Evolutionary conservation across 1,140 invertebrate genomes (phyloP), one percentile per base, ranked within the genome.

Genomic region (Sweltsa coloradensis): DNA sequence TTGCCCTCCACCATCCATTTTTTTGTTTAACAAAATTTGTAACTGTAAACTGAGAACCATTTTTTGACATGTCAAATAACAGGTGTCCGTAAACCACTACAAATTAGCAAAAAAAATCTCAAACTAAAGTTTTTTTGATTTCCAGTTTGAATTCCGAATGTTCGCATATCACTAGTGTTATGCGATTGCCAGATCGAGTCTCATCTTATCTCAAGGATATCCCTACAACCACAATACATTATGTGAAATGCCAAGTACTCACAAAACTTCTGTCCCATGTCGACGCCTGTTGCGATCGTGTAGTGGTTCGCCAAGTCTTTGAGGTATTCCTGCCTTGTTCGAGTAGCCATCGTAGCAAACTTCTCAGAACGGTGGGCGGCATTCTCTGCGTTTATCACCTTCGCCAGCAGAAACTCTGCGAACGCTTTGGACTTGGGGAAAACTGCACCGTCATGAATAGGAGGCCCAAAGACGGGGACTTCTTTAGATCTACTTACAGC

Each of bases 311-410:
- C 83, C 42, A 97, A 73, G 63, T 88, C 84, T 63, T 95, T 97
- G 47, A 97, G 70, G 66, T 96, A 96, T 69, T 97, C 94, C 62
- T 95, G 88, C 57, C 93, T 72, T 14, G 95, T 97, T 59, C 95
- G 74, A 6, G 89, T 91, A 3, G 94, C 92, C 92, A 98, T 97
- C 3, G 89, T 92, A 39, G 86, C 85, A 69, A 98, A 98, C 69
- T 97, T 97, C 58, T 96, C 89, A 7, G 90, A 94, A 50, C 86
- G 76, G 59, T 96, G 90, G 9, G 91, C 92, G 13, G 93, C 92
- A 71, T 97, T 97, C 68, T 98, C 94, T 18, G 89, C 94, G 71
- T 98, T 98, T 36, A 98, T 93, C 18, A 95, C 87, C 80, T 98
- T 97, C 34, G 92, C 87, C 50, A 97, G 65, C 19, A 97, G 71